phyloP scores from a whole-genome alignment of 2,113 vertebrate genomes.

The Pseudolaguvia tuberculata region DNA sequence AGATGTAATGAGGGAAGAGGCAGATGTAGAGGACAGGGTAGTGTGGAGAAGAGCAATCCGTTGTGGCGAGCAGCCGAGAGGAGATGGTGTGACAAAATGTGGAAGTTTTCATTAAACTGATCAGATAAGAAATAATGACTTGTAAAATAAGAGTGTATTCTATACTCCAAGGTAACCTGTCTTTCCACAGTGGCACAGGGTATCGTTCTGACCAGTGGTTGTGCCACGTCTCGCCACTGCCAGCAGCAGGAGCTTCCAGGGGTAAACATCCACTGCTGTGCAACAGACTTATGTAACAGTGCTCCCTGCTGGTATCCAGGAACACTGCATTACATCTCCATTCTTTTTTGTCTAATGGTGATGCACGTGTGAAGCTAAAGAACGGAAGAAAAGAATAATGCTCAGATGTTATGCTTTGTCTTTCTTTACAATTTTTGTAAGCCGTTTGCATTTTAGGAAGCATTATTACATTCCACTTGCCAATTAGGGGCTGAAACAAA shows the following conservation, averaged over 20 bases:
- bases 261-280: conserved; percentile 84
- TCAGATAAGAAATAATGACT: background rate
- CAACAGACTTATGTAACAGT: conserved; percentile 74
- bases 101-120: background rate
- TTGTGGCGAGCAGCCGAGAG: no score
- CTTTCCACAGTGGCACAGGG: conserved; percentile 75
- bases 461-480: background rate
- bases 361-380: conserved; percentile 55
- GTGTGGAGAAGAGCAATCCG: no score
- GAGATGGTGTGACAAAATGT: background rate
- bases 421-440: background rate
- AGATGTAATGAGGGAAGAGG: no score
- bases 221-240: conserved; percentile 86
- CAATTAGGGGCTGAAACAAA: background rate
- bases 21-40: no score
- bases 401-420: background rate
- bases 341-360: conserved; percentile 59
- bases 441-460: background rate
- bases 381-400: background rate
- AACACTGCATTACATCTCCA: conserved; percentile 63
- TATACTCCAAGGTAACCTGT: conserved; percentile 14
- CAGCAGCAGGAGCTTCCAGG: conserved; percentile 87
- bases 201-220: conserved; percentile 81
- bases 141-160: background rate
- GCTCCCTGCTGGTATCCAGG: conserved; percentile 51